Evolutionary conservation across 2,888 invertebrate species (phyloP), one percentile per base, ranked within the genome.

Genomic region (Dinocampus coccinellae): DNA sequence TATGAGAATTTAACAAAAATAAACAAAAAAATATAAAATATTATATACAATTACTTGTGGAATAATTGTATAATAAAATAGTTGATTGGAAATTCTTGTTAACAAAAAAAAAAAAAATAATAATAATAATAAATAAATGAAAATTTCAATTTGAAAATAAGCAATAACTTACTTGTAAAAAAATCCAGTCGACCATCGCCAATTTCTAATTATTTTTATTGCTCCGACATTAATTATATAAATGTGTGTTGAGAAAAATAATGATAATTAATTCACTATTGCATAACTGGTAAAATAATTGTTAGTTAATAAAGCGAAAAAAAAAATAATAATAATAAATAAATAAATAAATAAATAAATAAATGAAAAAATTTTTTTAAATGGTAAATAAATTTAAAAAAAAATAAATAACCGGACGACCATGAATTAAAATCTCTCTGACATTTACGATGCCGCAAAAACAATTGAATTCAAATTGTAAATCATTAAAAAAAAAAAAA

Each of bases 401-500:
- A 29, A 29, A 29, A 29, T 29, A 29, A 60, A 34, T n/a, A 34
- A 34, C 20, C 20, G 20, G 22, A 60, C 10, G 29, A 11, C 11
- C 34, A 11, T 60, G 22, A 34, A 29, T 60, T 29, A 9, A n/a
- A 34, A 60, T 29, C 20, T 26, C 22, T 10, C 16, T 57, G 33
- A 60, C 34, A 34, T 60, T 60, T 60, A 60, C 34, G 34, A 60
- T 29, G 29, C 60, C n/a, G 20, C 3, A 34, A 60, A 60, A 62
- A n/a, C 22, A 62, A 9, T 39, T 11, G 20, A 7, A 39, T 39
- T 62, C 26, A n/a, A 62, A 62, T 42, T 42, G 24, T 26, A 34
- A 7, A 1, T 42, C 16, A 60, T 29, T 6, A 22, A 34, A 11
- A 33, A 60, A n/a, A 6, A 22, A 20, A 11, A 16, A 60, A 7